Conservation (phyloP, 64 coral and sea anemone species). For the Montipora efflorescens region DNA sequence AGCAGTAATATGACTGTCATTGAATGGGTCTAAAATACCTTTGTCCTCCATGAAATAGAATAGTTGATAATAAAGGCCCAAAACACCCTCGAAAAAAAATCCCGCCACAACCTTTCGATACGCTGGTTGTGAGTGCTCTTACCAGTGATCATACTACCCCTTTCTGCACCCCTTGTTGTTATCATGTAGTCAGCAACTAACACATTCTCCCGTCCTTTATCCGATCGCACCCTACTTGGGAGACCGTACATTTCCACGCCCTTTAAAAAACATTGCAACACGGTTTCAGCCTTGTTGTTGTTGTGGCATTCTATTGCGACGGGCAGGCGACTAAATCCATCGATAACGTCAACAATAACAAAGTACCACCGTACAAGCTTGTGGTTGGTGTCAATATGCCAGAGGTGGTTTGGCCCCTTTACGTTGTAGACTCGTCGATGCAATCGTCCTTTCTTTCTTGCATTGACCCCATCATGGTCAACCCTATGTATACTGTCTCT, state of each 20-base stretch:
- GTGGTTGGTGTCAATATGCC: constrained; percentile 46
- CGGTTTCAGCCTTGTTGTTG: constrained; percentile 30
- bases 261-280: constrained; percentile 1
- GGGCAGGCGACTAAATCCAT: constrained; percentile 43
- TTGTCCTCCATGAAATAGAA: background rate
- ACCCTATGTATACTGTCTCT: too few species aligned
- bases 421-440: too few species aligned
- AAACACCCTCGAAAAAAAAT: constrained; percentile 41
- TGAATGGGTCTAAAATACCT: background rate
- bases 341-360: constrained; percentile 35
- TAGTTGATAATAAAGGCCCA: background rate
- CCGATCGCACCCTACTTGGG: constrained; percentile 22
- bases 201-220: constrained; percentile 21
- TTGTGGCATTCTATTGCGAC: background rate
- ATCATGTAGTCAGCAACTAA: constrained; percentile 32
- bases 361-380: constrained; percentile 53
- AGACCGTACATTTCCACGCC: constrained; percentile 8
- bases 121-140: constrained; percentile 41
- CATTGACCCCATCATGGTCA: too few species aligned
- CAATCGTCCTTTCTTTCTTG: too few species aligned
- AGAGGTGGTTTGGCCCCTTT: too few species aligned
- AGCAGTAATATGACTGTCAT: background rate
- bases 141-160: constrained; percentile 20
- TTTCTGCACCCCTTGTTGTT: background rate
- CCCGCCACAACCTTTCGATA: constrained; percentile 48